Base-by-base conservation (phyloP, 2,113 vertebrate species). In the Pongo pygmaeus region DNA sequence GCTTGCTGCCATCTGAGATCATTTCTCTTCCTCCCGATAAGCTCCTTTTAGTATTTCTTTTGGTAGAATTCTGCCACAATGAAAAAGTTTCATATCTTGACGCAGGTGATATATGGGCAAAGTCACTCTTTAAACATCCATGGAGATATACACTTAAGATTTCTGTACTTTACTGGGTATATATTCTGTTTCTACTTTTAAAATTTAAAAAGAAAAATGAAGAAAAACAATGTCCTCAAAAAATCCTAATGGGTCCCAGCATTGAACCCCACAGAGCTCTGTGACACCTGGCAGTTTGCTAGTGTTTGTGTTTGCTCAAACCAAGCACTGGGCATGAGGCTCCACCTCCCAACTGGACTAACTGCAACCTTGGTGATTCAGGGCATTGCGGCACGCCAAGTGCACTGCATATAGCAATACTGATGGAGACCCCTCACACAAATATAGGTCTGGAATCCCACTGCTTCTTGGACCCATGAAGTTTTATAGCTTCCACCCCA, bases 161-260 rank as follows among this genome's bases (percentile, higher is more conserved):
- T 89, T 77, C 16, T 57, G 38, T 85, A 55, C n/a, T 74, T 96
- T 52, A 55, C 12, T 57, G 27, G 14, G 7, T 52, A 35, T 25
- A n/a, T 50, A 14, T 67, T 57, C 40, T 17, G 11, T 67, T 70
- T 55, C 52, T 25, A 12, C 46, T 13, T 93, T 38, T 77, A 10
- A 74, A 64, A 61, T 23, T 84, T 77, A 59, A 92, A 79, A 35
- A 91, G 32, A 57, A 89, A 74, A 57, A 25, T 16, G 88, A 95
- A 23, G 16, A 48, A 48, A 72, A 67, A 8, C 61, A 30, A 43
- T 23, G 6, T 74, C 80, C 30, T 69, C 13, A 46, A 83, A 78
- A 83, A 75, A 83, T 35, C 52, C 55, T 64, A 23, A 61, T 2
- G 13, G 64, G 30, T 8, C 46, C 67, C 46, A 46, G 46, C 8